A percentile compares a stretch with the other conserved stretches of the same genome.
Evolutionary conservation across 2,888 invertebrate genomes (phyloP).

Genomic region (Clusia tigrina): DNA sequence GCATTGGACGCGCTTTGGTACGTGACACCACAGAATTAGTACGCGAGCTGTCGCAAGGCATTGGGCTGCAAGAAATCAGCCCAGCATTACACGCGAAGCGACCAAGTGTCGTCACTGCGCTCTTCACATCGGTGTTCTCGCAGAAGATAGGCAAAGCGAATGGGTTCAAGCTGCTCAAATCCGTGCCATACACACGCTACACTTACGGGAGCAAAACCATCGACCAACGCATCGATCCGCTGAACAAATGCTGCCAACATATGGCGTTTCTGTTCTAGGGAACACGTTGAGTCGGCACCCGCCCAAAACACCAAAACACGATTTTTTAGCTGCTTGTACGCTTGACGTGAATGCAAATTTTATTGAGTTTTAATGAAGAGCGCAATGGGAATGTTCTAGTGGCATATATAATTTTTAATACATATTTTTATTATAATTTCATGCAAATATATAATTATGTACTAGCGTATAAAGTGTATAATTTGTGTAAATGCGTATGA

Average conservation of each 20-base stretch:
- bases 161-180: conserved; percentile 67
- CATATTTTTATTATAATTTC: conserved; percentile 12
- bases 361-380: not conserved
- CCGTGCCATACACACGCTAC: conserved; percentile 67
- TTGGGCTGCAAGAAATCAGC: conserved; percentile 61
- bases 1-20: conserved; percentile 68
- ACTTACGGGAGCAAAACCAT: conserved; percentile 69
- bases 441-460: conserved; percentile 7
- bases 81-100: conserved; percentile 44
- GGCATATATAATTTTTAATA: not conserved
- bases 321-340: too few relatives aligned
- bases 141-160: conserved; percentile 69
- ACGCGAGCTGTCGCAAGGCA: conserved; percentile 63
- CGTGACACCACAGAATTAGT: conserved; percentile 68
- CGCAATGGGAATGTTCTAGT: not conserved
- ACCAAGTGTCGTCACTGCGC: conserved; percentile 66
- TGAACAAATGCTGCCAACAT: conserved; percentile 43
- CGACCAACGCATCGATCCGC: conserved; percentile 67
- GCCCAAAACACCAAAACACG: too few relatives aligned
- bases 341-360: not conserved
- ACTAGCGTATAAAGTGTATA: not conserved
- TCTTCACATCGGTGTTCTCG: conserved; percentile 70
- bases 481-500: conserved; percentile 1
- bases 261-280: conserved; percentile 26
- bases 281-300: too few relatives aligned